Conservation (phyloP, 2,113 vertebrate genomes). For the Vimba vimba region DNA sequence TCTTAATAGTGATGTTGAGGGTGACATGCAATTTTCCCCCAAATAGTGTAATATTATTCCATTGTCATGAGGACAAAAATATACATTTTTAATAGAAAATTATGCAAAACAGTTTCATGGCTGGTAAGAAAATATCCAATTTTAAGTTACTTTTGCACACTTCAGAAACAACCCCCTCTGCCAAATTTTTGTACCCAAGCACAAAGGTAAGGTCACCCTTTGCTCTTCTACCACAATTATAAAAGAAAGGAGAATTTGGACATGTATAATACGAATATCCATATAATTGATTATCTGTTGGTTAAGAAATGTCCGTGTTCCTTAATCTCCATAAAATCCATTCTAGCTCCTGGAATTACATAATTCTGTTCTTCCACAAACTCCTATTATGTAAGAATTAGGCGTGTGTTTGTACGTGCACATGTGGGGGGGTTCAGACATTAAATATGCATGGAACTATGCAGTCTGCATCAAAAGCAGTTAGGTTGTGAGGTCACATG, state of each 20-base stretch:
- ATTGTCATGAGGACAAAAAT: neutral
- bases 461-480: constrained; percentile 20
- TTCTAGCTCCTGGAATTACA: neutral
- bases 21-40: neutral
- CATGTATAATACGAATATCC: neutral
- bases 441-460: constrained; percentile 49
- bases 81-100: neutral
- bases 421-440: neutral
- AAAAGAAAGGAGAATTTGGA: neutral
- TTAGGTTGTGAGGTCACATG: constrained; percentile 4
- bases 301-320: neutral
- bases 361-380: neutral
- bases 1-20: neutral
- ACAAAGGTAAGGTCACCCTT: neutral
- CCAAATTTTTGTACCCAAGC: neutral
- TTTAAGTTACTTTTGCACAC: neutral
- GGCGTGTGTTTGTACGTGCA: constrained; percentile 21
- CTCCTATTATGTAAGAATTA: constrained; percentile 18
- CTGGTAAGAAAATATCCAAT: neutral
- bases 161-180: neutral
- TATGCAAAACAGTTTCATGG: neutral
- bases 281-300: neutral
- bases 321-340: constrained; percentile 5
- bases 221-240: neutral
- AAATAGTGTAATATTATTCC: neutral